A percentile compares a stretch with the other conserved stretches of the same genome.
Conservation (phyloP, 2,888 invertebrate species). For the Perizoma flavofasciatum region DNA sequence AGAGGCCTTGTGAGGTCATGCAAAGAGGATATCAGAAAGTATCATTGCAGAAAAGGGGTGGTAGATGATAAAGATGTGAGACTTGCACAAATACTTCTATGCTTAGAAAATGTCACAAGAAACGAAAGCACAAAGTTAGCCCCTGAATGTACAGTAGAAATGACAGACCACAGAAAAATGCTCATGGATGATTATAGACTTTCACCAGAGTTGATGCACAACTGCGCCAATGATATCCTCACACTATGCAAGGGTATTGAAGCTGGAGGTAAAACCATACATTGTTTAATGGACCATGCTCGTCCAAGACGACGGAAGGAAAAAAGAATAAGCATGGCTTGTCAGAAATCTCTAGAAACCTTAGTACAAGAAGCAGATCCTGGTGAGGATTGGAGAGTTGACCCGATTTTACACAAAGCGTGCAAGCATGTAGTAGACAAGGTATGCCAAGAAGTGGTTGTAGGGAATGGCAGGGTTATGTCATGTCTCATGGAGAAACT, state of each 20-base stretch:
- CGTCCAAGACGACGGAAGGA: constrained; percentile 86
- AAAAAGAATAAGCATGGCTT: constrained; percentile 86
- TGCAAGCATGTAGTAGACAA: constrained; percentile 93
- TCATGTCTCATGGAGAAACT: constrained; percentile 97
- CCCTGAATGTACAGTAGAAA: constrained; percentile 92
- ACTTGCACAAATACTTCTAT: constrained; percentile 95
- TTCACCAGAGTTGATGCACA: constrained; percentile 95
- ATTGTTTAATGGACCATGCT: constrained; percentile 97
- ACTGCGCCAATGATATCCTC: constrained; percentile 93
- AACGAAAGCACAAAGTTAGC: constrained; percentile 89
- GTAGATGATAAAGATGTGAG: constrained; percentile 93
- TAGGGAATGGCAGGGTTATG: constrained; percentile 93
- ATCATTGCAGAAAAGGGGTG: constrained; percentile 92
- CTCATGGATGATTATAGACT: constrained; percentile 97
- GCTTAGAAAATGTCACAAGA: constrained; percentile 91
- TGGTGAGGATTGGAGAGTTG: constrained; percentile 98
- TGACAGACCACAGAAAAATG: constrained; percentile 95
- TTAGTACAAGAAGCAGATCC: constrained; percentile 94
- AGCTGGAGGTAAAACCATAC: constrained; percentile 94
- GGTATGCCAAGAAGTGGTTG: constrained; percentile 88
- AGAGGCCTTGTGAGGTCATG: constrained; percentile 95
- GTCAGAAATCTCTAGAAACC: constrained; percentile 90
- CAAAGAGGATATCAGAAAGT: constrained; percentile 93
- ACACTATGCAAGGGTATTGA: constrained; percentile 89
- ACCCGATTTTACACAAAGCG: constrained; percentile 93